phyloP scores from a whole-genome alignment of 2,797 vertebrate species.

The Poecilia gillii region DNA sequence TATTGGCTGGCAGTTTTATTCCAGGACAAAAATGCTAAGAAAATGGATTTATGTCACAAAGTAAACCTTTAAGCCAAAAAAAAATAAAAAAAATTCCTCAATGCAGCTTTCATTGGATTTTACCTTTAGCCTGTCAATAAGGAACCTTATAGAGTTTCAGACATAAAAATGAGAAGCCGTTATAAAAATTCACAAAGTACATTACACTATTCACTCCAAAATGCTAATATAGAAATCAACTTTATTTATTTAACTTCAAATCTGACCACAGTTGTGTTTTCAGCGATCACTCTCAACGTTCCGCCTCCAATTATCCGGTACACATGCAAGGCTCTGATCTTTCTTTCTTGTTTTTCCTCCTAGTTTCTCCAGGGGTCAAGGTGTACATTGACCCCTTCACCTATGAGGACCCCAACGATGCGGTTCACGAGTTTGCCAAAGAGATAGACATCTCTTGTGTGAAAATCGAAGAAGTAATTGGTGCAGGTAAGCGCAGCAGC shows the following conservation, averaged over 20 bases:
- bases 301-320: background rate
- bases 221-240: background rate
- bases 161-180: background rate
- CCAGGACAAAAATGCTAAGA: background rate
- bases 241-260: background rate
- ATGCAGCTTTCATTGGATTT: no score
- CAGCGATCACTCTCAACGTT: background rate
- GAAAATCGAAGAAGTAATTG: slow-evolving; percentile 99
- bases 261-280: background rate
- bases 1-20: background rate
- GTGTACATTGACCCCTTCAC: slow-evolving; percentile 99
- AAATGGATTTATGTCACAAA: background rate
- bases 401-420: slow-evolving; percentile 97
- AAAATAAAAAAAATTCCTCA: background rate
- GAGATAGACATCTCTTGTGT: slow-evolving; percentile 99
- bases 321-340: background rate
- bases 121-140: no score
- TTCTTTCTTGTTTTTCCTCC: background rate
- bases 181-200: background rate
- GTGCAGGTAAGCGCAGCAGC: slow-evolving; percentile 87
- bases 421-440: slow-evolving; percentile 96
- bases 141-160: background rate
- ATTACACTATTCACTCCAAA: background rate
- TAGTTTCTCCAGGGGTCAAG: slow-evolving; percentile 96
- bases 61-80: background rate